Evolutionary conservation across 2,113 vertebrate genomes (phyloP).

Genomic region (Taurulus bubalis): DNA sequence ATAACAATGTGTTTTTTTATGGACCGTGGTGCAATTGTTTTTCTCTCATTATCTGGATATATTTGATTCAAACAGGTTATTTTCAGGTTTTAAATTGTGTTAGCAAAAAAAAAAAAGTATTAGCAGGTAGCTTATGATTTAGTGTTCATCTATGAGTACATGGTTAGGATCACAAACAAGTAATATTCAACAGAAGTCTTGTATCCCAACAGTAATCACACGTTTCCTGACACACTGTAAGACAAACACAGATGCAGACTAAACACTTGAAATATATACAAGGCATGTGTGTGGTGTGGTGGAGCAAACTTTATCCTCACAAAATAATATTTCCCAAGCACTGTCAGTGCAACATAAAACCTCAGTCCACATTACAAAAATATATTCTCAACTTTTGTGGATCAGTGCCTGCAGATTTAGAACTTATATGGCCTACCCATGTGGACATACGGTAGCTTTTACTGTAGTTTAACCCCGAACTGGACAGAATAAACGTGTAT

Average conservation of each 20-base stretch:
- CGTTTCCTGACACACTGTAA: slow-evolving; percentile 24
- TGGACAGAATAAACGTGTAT: neutral
- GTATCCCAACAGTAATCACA: slow-evolving; percentile 15
- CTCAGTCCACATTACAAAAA: slow-evolving; percentile 18
- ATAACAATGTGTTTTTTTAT: neutral
- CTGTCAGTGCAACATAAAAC: slow-evolving; percentile 26
- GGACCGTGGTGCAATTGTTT: neutral
- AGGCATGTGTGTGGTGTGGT: slow-evolving; percentile 7
- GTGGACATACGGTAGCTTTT: neutral
- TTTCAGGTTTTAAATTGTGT: neutral
- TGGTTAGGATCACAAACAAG: neutral
- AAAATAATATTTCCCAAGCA: slow-evolving; percentile 24
- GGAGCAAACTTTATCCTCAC: slow-evolving; percentile 11
- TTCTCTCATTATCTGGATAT: neutral
- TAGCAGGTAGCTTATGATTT: neutral
- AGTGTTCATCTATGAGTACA: neutral
- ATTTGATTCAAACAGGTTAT: neutral
- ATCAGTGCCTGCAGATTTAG: neutral
- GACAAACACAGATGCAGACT: slow-evolving; percentile 40
- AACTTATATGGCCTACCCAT: neutral
- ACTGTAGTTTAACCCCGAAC: neutral
- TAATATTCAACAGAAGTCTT: neutral
- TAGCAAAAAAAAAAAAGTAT: too few relatives aligned
- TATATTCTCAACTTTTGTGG: slow-evolving; percentile 11
- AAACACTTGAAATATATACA: slow-evolving; percentile 44